These are phyloP conservation scores for Henricia sp. DNA, from an alignment of 53 echinoderm and acorn worm species.

Conservation along the genomic window DNA sequence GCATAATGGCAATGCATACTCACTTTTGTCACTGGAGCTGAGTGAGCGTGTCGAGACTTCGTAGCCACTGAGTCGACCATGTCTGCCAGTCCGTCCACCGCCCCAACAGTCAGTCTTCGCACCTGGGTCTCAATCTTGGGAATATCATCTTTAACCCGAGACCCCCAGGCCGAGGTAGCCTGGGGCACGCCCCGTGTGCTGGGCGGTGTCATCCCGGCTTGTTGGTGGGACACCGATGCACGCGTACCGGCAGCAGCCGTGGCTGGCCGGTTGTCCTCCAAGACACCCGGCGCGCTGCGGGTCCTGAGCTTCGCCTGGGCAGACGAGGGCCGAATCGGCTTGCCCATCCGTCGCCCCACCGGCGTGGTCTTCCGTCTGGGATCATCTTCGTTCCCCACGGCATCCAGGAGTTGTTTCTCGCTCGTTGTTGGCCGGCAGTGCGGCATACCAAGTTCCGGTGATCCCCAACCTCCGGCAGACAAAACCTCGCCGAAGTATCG, in stretches of 20 bases:
- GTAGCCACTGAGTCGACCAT: conserved; percentile 59
- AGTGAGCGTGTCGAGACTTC: conserved; percentile 58
- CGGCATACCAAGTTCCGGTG: conserved; percentile 8
- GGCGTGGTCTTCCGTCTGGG: conserved; percentile 59
- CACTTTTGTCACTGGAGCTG: conserved; percentile 71
- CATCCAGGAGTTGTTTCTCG: conserved; percentile 25
- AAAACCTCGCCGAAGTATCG: conserved; percentile 38
- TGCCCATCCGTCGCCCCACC: conserved; percentile 78
- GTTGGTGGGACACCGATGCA: conserved; percentile 58
- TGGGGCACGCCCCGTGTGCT: conserved; percentile 32
- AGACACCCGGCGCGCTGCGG: conserved; percentile 38
- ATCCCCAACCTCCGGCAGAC: conserved; percentile 32
- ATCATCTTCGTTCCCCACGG: conserved; percentile 37
- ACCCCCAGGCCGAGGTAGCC: conserved; percentile 26
- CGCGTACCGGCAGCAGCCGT: conserved; percentile 80
- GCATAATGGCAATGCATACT: too few species aligned
- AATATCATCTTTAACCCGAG: conserved; percentile 49
- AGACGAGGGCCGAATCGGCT: conserved; percentile 85
- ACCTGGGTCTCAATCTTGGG: conserved; percentile 61
- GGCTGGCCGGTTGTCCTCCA: conserved; percentile 90
- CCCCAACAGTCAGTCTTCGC: conserved; percentile 86
- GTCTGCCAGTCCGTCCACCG: conserved; percentile 90
- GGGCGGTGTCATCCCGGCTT: conserved; percentile 30
- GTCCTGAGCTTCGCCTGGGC: conserved; percentile 89
- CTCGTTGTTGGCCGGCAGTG: conserved; percentile 22